These are phyloP conservation scores for Phylloscopus whistleri DNA, from an alignment of 2,113 vertebrate genomes.

Conservation along the genomic window DNA sequence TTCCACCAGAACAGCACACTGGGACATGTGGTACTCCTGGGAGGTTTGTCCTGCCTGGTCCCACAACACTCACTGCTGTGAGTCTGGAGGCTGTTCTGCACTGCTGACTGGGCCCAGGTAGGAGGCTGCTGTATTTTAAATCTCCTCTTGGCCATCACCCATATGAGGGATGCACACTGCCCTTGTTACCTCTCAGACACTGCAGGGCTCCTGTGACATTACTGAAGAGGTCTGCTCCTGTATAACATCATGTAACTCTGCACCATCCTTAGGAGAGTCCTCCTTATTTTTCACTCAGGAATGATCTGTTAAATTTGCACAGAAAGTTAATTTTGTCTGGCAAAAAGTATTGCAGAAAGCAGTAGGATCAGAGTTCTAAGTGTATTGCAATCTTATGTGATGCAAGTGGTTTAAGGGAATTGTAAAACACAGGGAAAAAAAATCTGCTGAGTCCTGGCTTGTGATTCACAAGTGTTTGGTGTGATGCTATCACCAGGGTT, in stretches of 20 bases:
- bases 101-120: background rate
- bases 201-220: background rate
- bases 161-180: background rate
- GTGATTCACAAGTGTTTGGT: background rate
- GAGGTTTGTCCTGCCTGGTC: background rate
- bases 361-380: background rate
- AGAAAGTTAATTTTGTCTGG: background rate
- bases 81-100: background rate
- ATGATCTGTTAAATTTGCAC: background rate
- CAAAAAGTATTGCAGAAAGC: background rate
- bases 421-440: background rate
- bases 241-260: background rate
- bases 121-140: background rate
- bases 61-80: background rate
- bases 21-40: background rate
- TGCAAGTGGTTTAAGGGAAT: background rate
- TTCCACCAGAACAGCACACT: background rate
- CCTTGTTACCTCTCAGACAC: background rate
- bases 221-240: rapidly evolving
- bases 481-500: background rate
- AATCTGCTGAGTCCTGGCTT: background rate
- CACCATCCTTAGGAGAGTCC: background rate
- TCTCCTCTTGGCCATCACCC: background rate
- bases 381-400: background rate
- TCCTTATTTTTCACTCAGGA: background rate